phyloP scores from a whole-genome alignment of 2,888 invertebrate species.

The Anorthoa munda region DNA sequence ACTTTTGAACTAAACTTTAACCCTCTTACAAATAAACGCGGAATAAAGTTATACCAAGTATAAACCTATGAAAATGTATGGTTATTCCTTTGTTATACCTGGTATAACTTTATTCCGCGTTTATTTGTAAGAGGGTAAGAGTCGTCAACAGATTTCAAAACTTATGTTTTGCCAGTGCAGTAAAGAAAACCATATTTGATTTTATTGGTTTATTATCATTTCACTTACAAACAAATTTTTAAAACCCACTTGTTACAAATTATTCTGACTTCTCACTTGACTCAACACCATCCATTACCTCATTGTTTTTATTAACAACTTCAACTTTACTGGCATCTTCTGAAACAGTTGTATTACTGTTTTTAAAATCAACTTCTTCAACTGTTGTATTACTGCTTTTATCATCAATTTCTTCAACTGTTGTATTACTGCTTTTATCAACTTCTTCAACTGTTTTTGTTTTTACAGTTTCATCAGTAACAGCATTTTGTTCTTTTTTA shows the following conservation, averaged over 20 bases:
- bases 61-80: no score
- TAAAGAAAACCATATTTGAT: not conserved
- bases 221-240: conserved; percentile 18
- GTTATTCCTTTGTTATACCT: no score
- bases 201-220: conserved; percentile 29
- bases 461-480: conserved; percentile 19
- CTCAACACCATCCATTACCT: conserved; percentile 10
- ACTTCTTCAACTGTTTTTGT: conserved; percentile 3
- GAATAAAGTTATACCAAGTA: no score
- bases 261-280: conserved; percentile 23
- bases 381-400: not conserved
- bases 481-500: conserved; percentile 36
- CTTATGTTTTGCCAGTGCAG: not conserved
- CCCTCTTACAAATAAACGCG: no score
- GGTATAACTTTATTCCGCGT: no score
- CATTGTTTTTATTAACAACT: conserved; percentile 18
- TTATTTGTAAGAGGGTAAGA: no score
- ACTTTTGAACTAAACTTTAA: conserved; percentile 9
- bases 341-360: not conserved
- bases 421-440: not conserved
- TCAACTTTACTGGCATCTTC: not conserved
- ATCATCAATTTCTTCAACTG: conserved; percentile 15
- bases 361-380: conserved; percentile 15
- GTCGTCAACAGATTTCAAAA: not conserved
- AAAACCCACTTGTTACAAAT: conserved; percentile 18